A percentile compares a stretch with the other conserved stretches of the same genome.
These are phyloP conservation scores for Solea solea DNA, from an alignment of 2,113 vertebrate genomes.

Conservation along the genomic window DNA sequence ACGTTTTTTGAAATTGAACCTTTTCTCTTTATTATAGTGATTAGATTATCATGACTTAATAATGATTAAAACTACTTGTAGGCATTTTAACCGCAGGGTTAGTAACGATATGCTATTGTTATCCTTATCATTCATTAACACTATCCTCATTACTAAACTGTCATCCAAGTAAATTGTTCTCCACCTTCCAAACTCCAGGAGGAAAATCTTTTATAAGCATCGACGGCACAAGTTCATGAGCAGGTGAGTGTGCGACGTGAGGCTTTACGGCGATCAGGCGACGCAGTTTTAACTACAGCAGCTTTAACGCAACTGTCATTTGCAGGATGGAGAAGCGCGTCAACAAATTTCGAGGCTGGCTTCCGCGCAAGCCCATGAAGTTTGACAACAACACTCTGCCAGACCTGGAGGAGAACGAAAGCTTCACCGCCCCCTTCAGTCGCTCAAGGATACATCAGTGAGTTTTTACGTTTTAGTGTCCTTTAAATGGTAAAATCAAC, in stretches of 20 bases:
- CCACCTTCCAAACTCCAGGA: slow-evolving; percentile 85
- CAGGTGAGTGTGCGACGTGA: slow-evolving; percentile 82
- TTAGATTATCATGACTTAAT: no score
- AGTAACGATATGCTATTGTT: background rate
- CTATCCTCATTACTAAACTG: background rate
- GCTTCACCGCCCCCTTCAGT: slow-evolving; percentile 96
- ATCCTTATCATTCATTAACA: background rate
- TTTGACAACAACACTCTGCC: slow-evolving; percentile 91
- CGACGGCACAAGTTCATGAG: slow-evolving; percentile 94
- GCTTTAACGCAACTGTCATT: slow-evolving; percentile 13
- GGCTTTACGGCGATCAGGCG: background rate
- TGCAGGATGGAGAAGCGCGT: slow-evolving; percentile 94
- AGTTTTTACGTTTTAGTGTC: slow-evolving; percentile 63
- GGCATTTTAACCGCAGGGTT: background rate
- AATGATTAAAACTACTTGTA: background rate
- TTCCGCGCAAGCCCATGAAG: slow-evolving; percentile 94
- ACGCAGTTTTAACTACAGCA: background rate
- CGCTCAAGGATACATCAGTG: slow-evolving; percentile 95
- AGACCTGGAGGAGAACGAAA: slow-evolving; percentile 95
- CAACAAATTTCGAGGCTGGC: slow-evolving; percentile 93
- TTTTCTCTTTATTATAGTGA: no score
- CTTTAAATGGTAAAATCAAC: background rate
- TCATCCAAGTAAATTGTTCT: background rate
- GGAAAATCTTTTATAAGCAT: slow-evolving; percentile 97
- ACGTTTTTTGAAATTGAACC: no score